These are phyloP conservation scores for Otus sunia DNA, from an alignment of 2,113 vertebrate genomes.

Conservation along the genomic window DNA sequence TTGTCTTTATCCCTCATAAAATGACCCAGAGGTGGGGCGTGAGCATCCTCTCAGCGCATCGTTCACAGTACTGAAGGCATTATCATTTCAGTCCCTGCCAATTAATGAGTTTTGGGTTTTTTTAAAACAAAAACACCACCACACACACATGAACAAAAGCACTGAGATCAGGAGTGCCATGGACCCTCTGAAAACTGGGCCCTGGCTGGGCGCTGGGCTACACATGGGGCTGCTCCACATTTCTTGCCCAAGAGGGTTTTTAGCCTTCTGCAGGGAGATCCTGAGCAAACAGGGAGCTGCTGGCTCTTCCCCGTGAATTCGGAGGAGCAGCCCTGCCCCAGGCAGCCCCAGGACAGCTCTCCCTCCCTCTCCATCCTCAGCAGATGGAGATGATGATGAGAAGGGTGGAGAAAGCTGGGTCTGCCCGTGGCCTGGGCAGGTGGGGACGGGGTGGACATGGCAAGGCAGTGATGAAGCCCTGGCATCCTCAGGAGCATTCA, in stretches of 20 bases:
- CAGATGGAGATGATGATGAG: background rate
- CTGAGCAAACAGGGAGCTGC: background rate
- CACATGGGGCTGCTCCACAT: background rate
- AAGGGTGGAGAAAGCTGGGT: background rate
- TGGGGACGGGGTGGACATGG: accelerated
- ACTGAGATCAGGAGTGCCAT: background rate
- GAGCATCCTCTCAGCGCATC: background rate
- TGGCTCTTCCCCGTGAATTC: background rate
- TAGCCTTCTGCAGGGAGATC: background rate
- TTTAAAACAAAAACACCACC: background rate
- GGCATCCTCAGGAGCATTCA: background rate
- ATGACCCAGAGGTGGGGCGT: background rate
- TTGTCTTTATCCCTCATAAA: background rate
- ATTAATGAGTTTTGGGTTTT: background rate
- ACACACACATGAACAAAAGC: background rate
- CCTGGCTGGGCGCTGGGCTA: background rate
- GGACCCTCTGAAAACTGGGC: background rate
- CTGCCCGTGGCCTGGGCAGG: background rate
- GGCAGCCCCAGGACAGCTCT: background rate
- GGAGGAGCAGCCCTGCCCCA: background rate
- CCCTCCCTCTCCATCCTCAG: background rate
- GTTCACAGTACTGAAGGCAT: accelerated
- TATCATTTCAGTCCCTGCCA: background rate
- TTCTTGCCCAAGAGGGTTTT: background rate
- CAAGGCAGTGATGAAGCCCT: background rate